Evolutionary conservation across 2,888 invertebrate genomes (phyloP), one percentile per base, ranked within the genome.

Genomic region (Shargacucullia verbasci): DNA sequence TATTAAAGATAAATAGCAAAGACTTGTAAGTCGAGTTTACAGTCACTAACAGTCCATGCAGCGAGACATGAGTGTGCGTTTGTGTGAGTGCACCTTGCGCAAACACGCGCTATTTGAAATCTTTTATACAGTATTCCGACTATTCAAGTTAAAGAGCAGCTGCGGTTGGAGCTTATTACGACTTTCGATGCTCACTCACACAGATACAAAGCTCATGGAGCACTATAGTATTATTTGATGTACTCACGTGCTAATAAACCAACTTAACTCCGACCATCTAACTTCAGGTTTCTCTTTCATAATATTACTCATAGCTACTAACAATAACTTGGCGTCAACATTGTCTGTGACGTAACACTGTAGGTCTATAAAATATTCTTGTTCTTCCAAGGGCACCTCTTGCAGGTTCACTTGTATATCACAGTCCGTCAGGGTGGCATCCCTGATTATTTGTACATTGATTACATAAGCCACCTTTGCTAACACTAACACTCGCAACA

Each of bases 261-360:
- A 97, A 56, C 95, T 95, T 63, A 97, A 90, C 82, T 96, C 96
- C 10, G 94, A 84, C 97, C 97, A 98, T 72, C 95, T 95, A 63
- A 95, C 95, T 68, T 95, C 94, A 6, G 94, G 93, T 63, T 96
- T 94, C 75, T 95, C 94, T 68, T 90, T 91, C 55, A 95, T 83
- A 70, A 95, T 91, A 75, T 92, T 92, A 86, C 96, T 95, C 91
- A 96, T 96, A 45, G 95, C 94, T 48, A 94, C 93, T 40, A 96
- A 87, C 73, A 95, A 86, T 48, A 94, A 94, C 70, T 96, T 94
- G 15, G 95, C 92, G 44, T 95, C 91, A 7, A 93, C 89, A 63
- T 94, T 94, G 48, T 95, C 95, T 75, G 70, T 84, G 53, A 91
- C 63, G 73, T 97, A 96, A 72, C 96, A 94, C 73, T 94, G 94